Base-by-base conservation (phyloP, 2,797 vertebrate species). In the Notoglanidium macrostoma region DNA sequence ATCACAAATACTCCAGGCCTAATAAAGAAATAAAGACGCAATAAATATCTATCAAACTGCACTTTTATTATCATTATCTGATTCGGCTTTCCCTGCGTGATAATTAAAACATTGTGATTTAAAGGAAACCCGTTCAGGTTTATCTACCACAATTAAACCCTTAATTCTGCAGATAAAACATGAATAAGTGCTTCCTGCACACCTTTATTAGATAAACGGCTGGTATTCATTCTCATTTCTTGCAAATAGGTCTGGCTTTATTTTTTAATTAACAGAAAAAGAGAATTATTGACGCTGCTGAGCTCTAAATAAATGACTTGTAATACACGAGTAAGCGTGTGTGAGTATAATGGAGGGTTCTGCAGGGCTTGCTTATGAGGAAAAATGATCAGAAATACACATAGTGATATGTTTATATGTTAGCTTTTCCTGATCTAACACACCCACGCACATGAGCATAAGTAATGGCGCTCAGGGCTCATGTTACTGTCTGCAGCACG, bases 61-160 rank as follows among this genome's bases (percentile, higher is more conserved):
- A 26, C 40, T 68, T 83, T 82, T 67, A 83, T 67, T 87, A 15
- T 82, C 79, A 49, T 77, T 84, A 84, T 87, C 86, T 57, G 86
- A 83, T 87, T 81, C 9, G 29, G 8, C 86, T 74, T 74, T 70
- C 8, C 19, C 57, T 63, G 21, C 5, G 73, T 68, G 49, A 68
- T 87, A 84, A 84, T 87, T 87, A 87, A 84, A 76, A 61, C 17
- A 40, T 12, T 23, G 11, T 77, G 81, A 77, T 84, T 87, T 65
- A 55, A 51, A 84, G 51, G 74, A 46, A 87, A 78, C 81, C 79
- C 61, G 12, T 84, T 78, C 82, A 17, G 82, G 49, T 84, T 87
- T 87, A 87, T 87, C 86, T 78, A 0, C 19, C 21, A 5, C 86
- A 87, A 78, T 84, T 87, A 87, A 87, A 84, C 35, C 49, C 73